Conservation (phyloP, 37 sponge, comb jelly and placozoan species). For the Aplysina aerophoba region DNA sequence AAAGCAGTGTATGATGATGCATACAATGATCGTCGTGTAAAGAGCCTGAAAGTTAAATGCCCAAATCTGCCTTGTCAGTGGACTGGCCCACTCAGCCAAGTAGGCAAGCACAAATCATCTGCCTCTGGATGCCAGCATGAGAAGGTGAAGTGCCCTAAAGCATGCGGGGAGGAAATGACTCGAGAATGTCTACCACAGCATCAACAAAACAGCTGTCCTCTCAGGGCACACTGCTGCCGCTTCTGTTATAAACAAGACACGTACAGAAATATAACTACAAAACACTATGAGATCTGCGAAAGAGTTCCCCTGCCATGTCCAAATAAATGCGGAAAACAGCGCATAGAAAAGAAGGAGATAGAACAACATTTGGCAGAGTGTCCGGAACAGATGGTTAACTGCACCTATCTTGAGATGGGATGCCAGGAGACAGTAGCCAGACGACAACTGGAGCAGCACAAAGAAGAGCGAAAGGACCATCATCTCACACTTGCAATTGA, state of each 20-base stretch:
- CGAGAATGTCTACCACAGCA: background rate
- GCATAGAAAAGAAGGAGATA: background rate
- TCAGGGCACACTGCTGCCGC: background rate
- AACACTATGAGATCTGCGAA: conserved; percentile 7
- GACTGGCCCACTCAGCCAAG: conserved; percentile 8
- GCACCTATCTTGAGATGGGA: background rate
- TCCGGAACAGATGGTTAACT: background rate
- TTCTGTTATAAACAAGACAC: background rate
- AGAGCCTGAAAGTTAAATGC: background rate
- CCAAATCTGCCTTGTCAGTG: conserved; percentile 9
- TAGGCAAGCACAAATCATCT: background rate
- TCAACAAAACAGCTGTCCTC: background rate
- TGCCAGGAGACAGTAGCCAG: background rate
- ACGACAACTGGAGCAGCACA: background rate
- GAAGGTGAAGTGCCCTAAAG: background rate
- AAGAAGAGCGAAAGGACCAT: background rate
- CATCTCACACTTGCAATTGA: background rate
- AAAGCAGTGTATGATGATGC: background rate
- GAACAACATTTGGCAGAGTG: conserved; percentile 16
- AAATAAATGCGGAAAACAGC: background rate
- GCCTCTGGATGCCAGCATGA: conserved; percentile 1
- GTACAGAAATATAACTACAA: background rate
- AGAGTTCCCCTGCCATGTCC: conserved; percentile 4
- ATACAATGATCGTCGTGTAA: background rate
- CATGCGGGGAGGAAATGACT: background rate